phyloP scores from a whole-genome alignment of 2,888 invertebrate genomes.

The Deroplatys truncata region DNA sequence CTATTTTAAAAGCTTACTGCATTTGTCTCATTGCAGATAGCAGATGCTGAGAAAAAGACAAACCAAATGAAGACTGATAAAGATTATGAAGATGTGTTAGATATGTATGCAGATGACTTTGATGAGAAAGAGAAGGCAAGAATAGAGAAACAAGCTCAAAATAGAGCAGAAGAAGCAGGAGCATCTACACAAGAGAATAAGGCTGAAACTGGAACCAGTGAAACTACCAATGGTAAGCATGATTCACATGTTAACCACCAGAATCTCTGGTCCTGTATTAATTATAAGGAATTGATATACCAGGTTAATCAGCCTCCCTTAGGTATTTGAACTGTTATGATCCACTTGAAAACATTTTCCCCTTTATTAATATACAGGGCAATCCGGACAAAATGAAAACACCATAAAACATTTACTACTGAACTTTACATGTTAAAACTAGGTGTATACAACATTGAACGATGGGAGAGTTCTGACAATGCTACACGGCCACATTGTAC shows the following conservation, averaged over 20 bases:
- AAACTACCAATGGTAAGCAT: neutral
- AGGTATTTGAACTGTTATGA: no score
- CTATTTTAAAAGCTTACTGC: no score
- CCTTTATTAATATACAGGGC: no score
- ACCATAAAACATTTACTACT: no score
- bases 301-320: no score
- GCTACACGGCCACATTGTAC: no score
- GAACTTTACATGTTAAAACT: no score
- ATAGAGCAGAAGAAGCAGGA: constrained; percentile 34
- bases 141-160: constrained; percentile 34
- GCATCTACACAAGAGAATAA: neutral
- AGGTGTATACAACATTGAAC: no score
- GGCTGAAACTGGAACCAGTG: neutral
- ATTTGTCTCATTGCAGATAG: neutral
- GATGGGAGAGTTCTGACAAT: no score
- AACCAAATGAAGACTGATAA: neutral
- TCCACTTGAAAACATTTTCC: no score
- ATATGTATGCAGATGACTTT: constrained; percentile 94
- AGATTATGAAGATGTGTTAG: constrained; percentile 52
- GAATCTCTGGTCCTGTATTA: neutral
- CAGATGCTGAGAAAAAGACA: neutral
- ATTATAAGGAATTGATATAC: no score
- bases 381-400: no score
- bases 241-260: neutral
- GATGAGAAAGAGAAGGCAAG: constrained; percentile 67